Base-by-base conservation (phyloP, 2,113 vertebrate species). In the Macrotus californicus region DNA sequence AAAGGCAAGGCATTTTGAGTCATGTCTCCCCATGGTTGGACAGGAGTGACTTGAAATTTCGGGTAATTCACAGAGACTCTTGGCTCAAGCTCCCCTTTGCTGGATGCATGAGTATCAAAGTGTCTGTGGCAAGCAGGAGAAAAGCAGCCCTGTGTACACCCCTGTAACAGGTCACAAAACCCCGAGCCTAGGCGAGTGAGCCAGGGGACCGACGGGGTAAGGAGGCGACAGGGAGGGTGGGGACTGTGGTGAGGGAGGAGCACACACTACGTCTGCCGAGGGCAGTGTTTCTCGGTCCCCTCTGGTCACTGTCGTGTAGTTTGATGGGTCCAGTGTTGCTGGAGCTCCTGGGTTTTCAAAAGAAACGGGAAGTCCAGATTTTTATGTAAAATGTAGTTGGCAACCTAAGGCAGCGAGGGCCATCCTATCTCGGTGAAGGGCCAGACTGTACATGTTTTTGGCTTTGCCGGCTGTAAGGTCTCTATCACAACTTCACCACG, bases 351-450 rank as follows among this genome's bases (percentile, higher is more conserved):
- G 39, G n/a, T 54, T 92, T 86, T 86, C 50, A 26, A 66, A 82
- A 52, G n/a, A 93, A 87, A 89, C 64, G 54, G 48, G 80, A 94
- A 91, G 75, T 61, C 14, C 39, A 88, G 48, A 52, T 64, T 92
- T 95, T 75, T 81, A 89, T 48, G 66, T 89, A 80, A 46, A 81
- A 88, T 39, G 9, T 93, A 48, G 36, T 5, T 48, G 50, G 39
- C 46, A 85, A 64, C 22, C 48, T 18, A 39, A n/a, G 39, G 39
- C 41, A 31, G 26, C 19, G 13, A 50, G 64, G 59, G 41, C 41
- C 3, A 11, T 24, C 64, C 34, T 41, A 43, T 48, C n/a, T 67
- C 81, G 81, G 19, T 81, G n/a, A 73, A 54, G 75, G 22, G 66
- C 29, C 91, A 59, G 16, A 46, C 0, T 9, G 43, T 52, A 79